Conservation (phyloP, 1,140 invertebrate genomes). For the Trissolcus basalis region DNA sequence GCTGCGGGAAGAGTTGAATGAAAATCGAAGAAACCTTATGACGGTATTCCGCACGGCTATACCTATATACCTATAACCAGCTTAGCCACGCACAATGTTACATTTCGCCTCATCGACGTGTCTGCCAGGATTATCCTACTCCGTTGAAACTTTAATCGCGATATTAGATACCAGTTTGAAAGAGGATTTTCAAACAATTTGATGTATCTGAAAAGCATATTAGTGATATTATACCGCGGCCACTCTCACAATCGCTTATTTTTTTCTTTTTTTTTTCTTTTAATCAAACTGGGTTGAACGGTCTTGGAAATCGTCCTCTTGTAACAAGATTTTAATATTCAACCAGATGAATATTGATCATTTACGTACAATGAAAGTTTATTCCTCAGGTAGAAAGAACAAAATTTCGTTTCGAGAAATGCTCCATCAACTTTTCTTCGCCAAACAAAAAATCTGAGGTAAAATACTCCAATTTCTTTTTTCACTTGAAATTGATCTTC, state of each 20-base stretch:
- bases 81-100: conserved; percentile 42
- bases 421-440: too few species aligned
- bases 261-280: too few species aligned
- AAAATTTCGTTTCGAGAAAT: too few species aligned
- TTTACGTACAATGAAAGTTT: too few species aligned
- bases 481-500: too few species aligned
- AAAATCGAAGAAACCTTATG: conserved; percentile 52
- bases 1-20: conserved; percentile 11
- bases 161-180: conserved; percentile 24
- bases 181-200: conserved; percentile 21
- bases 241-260: not conserved
- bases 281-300: too few species aligned
- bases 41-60: conserved; percentile 15
- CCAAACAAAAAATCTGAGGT: too few species aligned
- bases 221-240: not conserved
- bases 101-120: conserved; percentile 23
- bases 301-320: too few species aligned
- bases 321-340: too few species aligned
- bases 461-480: too few species aligned
- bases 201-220: not conserved
- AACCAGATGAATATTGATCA: too few species aligned
- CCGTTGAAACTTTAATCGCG: conserved; percentile 36
- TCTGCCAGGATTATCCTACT: conserved; percentile 33
- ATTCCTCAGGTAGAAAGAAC: too few species aligned
- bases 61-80: conserved; percentile 19